Evolutionary conservation across 2,113 vertebrate genomes (phyloP), one percentile per base, ranked within the genome.

Genomic region (Lota lota): DNA sequence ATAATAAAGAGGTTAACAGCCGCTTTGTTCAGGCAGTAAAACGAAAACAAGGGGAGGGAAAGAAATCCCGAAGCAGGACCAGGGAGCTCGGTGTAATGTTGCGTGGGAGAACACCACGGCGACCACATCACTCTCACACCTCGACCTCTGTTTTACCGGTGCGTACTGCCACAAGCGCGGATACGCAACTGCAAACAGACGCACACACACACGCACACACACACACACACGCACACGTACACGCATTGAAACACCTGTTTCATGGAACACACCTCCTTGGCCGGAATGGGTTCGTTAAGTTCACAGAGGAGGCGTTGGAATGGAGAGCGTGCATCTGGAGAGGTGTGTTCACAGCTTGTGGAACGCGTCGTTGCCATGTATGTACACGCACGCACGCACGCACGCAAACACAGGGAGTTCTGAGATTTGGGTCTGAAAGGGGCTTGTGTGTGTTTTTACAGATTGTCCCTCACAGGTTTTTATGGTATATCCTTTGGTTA

Each of bases 1-100:
- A 77, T 79, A 85, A 82, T 88, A 89, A 89, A 89, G 71, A 67
- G 40, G 72, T 87, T 88, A 82, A 82, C 76, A 74, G 87, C 76
- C 79, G 5, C 83, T 85, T 86, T 70, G 63, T 63, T 74, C 72
- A 59, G 2, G 83, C 79, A 76, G 75, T 90, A 82, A 88, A 89
- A 47, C 7, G 8, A 11, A 11, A 40, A 7, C 2, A 24, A 24
- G 28, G 28, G 28, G 1, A 1, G 40, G 5, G 40, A 14, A 47
- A 47, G 12, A 47, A 11, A 47, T 77, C 75, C 66, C 66, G 16
- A 53, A 71, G 76, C 79, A 64, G 76, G 79, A 80, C 73, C 70
- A 71, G 74, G 81, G 76, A 70, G 77, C 78, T 74, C 78, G 78
- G 84, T 79, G 82, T 75, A 83, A 59, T 74, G 70, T 54, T 68